These are phyloP conservation scores for Scaptodrosophila lebanonensis DNA, from an alignment of 1,140 invertebrate species.

Conservation along the genomic window DNA sequence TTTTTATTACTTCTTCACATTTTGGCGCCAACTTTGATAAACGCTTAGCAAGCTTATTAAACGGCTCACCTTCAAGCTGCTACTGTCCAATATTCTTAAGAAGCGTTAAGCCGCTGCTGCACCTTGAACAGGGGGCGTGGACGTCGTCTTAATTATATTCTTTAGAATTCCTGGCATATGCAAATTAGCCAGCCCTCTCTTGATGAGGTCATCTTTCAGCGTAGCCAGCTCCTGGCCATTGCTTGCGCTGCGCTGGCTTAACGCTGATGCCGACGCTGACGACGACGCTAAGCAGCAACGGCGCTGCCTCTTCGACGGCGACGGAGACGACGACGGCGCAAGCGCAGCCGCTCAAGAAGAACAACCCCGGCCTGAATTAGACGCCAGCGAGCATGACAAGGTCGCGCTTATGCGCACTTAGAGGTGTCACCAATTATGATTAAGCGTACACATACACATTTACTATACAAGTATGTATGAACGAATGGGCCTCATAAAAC, in stretches of 20 bases:
- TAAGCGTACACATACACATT: background rate
- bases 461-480: background rate
- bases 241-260: conserved; percentile 19
- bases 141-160: conserved; percentile 35
- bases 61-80: conserved; percentile 17
- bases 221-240: conserved; percentile 10
- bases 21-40: conserved; percentile 2
- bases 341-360: conserved; percentile 64
- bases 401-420: conserved; percentile 51
- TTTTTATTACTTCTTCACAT: conserved; percentile 2
- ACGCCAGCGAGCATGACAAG: conserved; percentile 70
- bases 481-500: conserved; percentile 2
- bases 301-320: too few species aligned
- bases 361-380: conserved; percentile 73
- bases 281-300: too few species aligned
- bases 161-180: conserved; percentile 51
- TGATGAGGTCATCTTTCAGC: conserved; percentile 2
- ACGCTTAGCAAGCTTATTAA: conserved; percentile 4
- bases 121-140: too few species aligned
- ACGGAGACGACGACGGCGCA: conserved; percentile 28
- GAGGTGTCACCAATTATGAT: conserved; percentile 69
- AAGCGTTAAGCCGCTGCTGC: too few species aligned
- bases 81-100: background rate
- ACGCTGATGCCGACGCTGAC: conserved; percentile 1
- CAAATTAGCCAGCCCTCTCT: conserved; percentile 47